Conservation (phyloP, 2,797 vertebrate species). For the Sebastiscus albofasciatus region DNA sequence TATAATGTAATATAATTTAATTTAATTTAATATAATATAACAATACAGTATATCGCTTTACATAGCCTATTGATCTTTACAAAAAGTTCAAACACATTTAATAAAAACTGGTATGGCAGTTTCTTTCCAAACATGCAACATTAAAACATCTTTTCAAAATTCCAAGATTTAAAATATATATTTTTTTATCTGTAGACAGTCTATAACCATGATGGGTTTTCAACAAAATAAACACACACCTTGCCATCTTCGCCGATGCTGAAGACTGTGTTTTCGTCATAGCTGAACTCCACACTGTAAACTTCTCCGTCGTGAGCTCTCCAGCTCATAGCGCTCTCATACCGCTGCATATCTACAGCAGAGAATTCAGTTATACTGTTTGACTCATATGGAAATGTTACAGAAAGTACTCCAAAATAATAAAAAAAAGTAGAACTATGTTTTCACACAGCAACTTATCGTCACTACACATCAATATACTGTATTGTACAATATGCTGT, state of each 20-base stretch:
- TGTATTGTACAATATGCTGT: background rate
- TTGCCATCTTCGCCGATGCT: conserved; percentile 97
- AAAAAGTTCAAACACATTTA: too few relatives aligned
- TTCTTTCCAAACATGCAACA: too few relatives aligned
- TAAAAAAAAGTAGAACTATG: background rate
- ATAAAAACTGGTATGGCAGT: too few relatives aligned
- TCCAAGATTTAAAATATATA: too few relatives aligned
- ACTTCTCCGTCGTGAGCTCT: conserved; percentile 93
- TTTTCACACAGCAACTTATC: background rate
- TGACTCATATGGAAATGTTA: background rate
- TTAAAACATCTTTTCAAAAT: too few relatives aligned
- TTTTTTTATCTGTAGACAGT: too few relatives aligned
- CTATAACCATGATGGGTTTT: background rate
- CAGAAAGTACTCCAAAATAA: background rate
- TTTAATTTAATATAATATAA: too few relatives aligned
- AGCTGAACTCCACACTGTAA: conserved; percentile 98
- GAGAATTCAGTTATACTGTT: background rate
- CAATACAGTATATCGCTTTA: too few relatives aligned
- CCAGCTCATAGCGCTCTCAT: conserved; percentile 97
- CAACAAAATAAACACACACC: conserved; percentile 72
- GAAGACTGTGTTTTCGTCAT: conserved; percentile 95
- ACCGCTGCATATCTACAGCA: conserved; percentile 93
- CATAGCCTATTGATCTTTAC: too few relatives aligned
- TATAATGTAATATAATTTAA: too few relatives aligned
- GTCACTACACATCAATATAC: background rate